Percentiles rank a stretch among this genome's conserved stretches.
These are phyloP conservation scores for Pristionchus fissidentatus DNA, from an alignment of 2,888 invertebrate genomes.

Conservation along the genomic window DNA sequence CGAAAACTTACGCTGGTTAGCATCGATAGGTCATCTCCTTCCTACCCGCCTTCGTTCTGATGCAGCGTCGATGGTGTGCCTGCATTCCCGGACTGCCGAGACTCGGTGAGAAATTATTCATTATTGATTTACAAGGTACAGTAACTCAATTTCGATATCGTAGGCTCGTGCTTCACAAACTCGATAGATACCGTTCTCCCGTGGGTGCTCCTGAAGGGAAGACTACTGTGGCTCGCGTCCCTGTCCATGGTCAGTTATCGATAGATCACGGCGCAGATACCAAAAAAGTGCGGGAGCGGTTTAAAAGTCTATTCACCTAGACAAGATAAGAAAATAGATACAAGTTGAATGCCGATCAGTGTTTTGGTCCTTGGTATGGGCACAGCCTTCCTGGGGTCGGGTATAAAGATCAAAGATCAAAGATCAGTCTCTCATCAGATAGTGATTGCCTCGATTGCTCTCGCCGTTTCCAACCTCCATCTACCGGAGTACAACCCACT, in stretches of 20 bases:
- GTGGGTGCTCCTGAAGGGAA: constrained; percentile 57
- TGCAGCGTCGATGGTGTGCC: constrained; percentile 53
- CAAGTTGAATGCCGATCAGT: background rate
- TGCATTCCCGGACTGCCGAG: background rate
- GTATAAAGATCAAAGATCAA: constrained; percentile 26
- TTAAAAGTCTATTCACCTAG: too few species aligned
- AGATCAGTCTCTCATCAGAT: background rate
- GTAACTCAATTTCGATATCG: background rate
- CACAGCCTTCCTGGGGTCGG: too few species aligned
- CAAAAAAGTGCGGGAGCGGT: too few species aligned
- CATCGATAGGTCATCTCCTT: constrained; percentile 55
- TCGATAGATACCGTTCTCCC: constrained; percentile 49
- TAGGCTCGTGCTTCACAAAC: constrained; percentile 27
- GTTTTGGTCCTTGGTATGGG: background rate
- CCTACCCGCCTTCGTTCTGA: constrained; percentile 60
- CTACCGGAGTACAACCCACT: constrained; percentile 74
- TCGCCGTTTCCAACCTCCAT: constrained; percentile 63
- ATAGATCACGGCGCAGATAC: background rate
- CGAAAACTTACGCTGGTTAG: background rate
- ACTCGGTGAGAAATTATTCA: background rate
- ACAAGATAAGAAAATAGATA: background rate
- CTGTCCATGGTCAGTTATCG: constrained; percentile 58
- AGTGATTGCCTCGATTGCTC: constrained; percentile 52
- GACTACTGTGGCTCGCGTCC: constrained; percentile 63
- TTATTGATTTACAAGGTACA: background rate